Conservation (phyloP, 2,888 invertebrate species). For the Enchytraeus crypticus region DNA sequence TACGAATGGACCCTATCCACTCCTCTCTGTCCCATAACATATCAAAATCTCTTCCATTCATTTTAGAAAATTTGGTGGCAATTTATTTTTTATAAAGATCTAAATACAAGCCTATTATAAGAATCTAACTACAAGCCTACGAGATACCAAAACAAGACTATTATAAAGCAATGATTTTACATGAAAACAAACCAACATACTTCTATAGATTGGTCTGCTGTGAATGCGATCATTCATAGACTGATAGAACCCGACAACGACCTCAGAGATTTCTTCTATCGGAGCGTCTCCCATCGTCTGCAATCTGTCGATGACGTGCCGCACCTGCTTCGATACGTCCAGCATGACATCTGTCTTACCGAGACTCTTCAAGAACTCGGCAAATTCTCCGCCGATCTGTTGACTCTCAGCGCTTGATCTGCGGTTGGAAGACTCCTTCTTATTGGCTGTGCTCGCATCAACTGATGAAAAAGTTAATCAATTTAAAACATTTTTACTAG, state of each 20-base stretch:
- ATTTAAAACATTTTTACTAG: no score
- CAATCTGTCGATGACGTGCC: slow-evolving; percentile 49
- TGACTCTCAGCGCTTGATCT: slow-evolving; percentile 43
- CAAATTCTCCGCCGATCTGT: slow-evolving; percentile 47
- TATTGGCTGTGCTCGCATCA: not conserved
- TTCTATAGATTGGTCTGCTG: slow-evolving; percentile 42
- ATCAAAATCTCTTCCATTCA: no score
- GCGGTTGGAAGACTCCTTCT: slow-evolving; percentile 4
- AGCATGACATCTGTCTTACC: slow-evolving; percentile 43
- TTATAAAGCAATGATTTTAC: no score
- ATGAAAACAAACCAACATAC: no score
- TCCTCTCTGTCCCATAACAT: no score
- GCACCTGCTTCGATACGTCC: slow-evolving; percentile 57
- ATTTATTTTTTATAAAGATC: no score
- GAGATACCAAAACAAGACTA: no score
- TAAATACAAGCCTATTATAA: no score
- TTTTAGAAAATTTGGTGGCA: no score
- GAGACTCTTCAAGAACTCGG: slow-evolving; percentile 45
- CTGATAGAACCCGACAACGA: slow-evolving; percentile 83
- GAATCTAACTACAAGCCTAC: no score
- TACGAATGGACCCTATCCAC: no score
- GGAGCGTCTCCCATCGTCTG: slow-evolving; percentile 47
- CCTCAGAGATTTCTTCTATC: slow-evolving; percentile 64
- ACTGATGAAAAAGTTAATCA: not conserved
- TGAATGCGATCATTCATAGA: slow-evolving; percentile 66